Evolutionary conservation across 2,797 vertebrate genomes (phyloP), one percentile per base, ranked within the genome.

Genomic region (Girardinus metallicus): DNA sequence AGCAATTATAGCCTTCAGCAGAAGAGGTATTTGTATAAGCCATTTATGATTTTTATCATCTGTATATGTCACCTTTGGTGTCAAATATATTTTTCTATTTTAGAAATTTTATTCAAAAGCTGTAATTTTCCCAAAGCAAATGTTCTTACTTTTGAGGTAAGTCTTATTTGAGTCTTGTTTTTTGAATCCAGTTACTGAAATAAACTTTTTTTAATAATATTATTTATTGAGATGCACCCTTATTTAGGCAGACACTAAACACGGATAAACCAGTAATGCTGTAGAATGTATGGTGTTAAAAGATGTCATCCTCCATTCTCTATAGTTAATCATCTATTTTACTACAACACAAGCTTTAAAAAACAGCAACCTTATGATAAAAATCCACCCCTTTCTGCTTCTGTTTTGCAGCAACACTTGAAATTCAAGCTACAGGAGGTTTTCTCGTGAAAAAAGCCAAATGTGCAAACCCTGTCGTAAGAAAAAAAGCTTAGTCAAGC

Each of bases 331-430:
- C 5, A 39, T 66, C 41, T 7, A 16, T 23, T 71, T 44, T 71
- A 70, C 66, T 43, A 9, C 26, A 44, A 15, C 26, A 29, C 13
- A 71, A 44, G 13, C 26, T 44, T 71, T 4, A 15, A 71, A 44
- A 44, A 71, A 44, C 23, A 29, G 41, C 13, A 85, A 85, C 81
- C 83, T 86, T 85, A 74, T 86, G 11, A 62, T n/a, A 57, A 77
- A 85, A 82, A 80, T 77, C 64, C 66, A 73, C 74, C 51, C 76
- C 73, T 6, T 79, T 86, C 84, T 83, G 83, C 36, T 81, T 84
- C 83, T 47, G 47, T 81, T 80, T 83, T 85, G 84, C 2, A 46
- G 75, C 74, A 83, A 83, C 41, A 70, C 77, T 83, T 80, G 72
- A 68, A 78, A n/a, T 80, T 74, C 73, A 88, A 81, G 83, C 76